phyloP scores from a whole-genome alignment of 2,888 invertebrate genomes.

The Chymomyza caudatula region DNA sequence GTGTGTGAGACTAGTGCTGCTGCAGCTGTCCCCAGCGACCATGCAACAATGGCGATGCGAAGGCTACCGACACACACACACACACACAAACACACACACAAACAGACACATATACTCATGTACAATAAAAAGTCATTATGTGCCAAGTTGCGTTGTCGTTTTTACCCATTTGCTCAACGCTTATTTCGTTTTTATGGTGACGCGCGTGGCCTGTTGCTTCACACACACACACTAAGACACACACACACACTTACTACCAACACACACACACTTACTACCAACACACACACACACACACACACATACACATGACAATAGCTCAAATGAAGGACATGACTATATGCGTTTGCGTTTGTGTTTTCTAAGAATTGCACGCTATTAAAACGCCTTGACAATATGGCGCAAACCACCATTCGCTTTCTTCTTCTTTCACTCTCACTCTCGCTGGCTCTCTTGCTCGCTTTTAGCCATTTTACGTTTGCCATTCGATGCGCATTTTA shows the following conservation, averaged over 20 bases:
- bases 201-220: slow-evolving; percentile 65
- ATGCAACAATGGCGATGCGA: slow-evolving; percentile 40
- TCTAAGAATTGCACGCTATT: not conserved
- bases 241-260: not conserved
- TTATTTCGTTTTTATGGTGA: slow-evolving; percentile 48
- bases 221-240: slow-evolving; percentile 21
- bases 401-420: no score
- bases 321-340: not conserved
- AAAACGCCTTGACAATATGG: not conserved
- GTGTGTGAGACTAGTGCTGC: slow-evolving; percentile 7
- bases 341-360: not conserved
- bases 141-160: slow-evolving; percentile 31
- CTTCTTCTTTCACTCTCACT: not conserved
- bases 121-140: slow-evolving; percentile 67
- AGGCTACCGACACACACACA: slow-evolving; percentile 27
- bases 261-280: not conserved
- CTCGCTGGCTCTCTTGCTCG: no score
- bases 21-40: slow-evolving; percentile 16
- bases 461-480: slow-evolving; percentile 3
- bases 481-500: slow-evolving; percentile 54
- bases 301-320: not conserved
- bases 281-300: not conserved
- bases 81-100: slow-evolving; percentile 10
- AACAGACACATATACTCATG: no score
- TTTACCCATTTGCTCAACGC: not conserved